Base-by-base conservation (phyloP, 2,888 invertebrate species). In the Agapostemon virescens region DNA sequence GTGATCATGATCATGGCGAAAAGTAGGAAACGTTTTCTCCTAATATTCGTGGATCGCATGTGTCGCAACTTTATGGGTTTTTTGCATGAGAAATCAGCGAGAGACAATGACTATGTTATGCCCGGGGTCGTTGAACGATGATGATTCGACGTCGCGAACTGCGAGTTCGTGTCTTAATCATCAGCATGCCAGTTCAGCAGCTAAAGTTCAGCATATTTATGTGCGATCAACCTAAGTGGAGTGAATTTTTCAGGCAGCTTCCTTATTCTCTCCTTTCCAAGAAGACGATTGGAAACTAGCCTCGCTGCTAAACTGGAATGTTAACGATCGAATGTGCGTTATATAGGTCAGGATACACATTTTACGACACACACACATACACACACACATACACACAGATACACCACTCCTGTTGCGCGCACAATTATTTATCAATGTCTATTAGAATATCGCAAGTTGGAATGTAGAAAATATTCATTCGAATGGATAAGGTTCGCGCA, bases 161-260 rank as follows among this genome's bases (percentile, higher is more conserved):
- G 61, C 61, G 42, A 55, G 45, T 71, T 82, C 81, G 73, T 70
- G 76, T 73, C 68, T 70, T 74, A 73, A 82, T 77, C 30, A 61
- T 42, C 23, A 70, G 38, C 63, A 20, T 42, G 67, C 75, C 40
- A 66, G 71, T 79, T 23, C 55, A 17, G 42, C 26, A 58, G 74
- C 63, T 72, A 73, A 72, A 81, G 72, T 76, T 79, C 81, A 79
- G 45, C 75, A 69, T 30, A 75, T 69, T 75, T 72, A 72, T 49
- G 71, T 26, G 63, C 74, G 74, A 79, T 72, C 75, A 66, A 13
- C 26, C 42, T 82, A 76, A 80, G 72, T 69, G 66, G 52, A 42
- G 61, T 69, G 58, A 76, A 76, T 79, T 75, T 80, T 69, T 66
- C 79, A 17, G 4, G 30, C 30, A 26, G 42, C 68, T 72, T 64